Percentiles rank a stretch among this genome's conserved stretches.
Conservation (phyloP, 2,888 invertebrate genomes). For the Aethes cnicana region DNA sequence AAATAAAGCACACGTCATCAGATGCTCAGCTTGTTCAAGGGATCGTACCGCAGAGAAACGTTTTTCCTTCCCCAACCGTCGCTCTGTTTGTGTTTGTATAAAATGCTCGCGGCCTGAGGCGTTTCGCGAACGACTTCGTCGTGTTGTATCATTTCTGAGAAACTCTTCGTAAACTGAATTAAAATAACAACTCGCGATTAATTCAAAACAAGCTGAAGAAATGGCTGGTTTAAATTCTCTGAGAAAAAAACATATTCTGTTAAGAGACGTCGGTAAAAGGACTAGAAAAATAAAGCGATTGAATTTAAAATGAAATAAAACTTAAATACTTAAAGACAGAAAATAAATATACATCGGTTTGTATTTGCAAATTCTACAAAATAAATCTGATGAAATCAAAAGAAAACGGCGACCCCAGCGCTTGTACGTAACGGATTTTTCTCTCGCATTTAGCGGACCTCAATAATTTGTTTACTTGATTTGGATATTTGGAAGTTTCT, state of each 20-base stretch:
- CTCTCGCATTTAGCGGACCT: no score
- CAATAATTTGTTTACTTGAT: no score
- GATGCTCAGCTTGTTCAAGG: slow-evolving; percentile 8
- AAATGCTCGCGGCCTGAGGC: slow-evolving; percentile 9
- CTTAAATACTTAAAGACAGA: no score
- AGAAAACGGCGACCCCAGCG: no score
- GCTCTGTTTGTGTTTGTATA: slow-evolving; percentile 16
- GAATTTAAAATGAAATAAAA: no score
- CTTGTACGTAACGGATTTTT: no score
- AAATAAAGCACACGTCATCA: slow-evolving; percentile 9
- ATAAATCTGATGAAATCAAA: no score
- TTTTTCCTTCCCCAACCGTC: slow-evolving; percentile 4
- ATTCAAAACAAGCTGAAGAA: slow-evolving; percentile 22
- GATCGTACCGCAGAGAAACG: neutral
- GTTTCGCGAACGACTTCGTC: slow-evolving; percentile 11
- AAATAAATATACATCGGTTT: neutral
- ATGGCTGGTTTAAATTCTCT: neutral
- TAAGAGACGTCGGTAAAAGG: neutral
- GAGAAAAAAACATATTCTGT: neutral
- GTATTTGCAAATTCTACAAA: no score
- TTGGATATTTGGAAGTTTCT: no score
- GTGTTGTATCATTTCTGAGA: neutral
- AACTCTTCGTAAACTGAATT: slow-evolving; percentile 15
- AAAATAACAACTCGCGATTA: slow-evolving; percentile 27
- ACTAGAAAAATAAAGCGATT: neutral